A percentile compares a stretch with the other conserved stretches of the same genome.
phyloP scores from a whole-genome alignment of 2,888 invertebrate species.

The Seira musarum region DNA sequence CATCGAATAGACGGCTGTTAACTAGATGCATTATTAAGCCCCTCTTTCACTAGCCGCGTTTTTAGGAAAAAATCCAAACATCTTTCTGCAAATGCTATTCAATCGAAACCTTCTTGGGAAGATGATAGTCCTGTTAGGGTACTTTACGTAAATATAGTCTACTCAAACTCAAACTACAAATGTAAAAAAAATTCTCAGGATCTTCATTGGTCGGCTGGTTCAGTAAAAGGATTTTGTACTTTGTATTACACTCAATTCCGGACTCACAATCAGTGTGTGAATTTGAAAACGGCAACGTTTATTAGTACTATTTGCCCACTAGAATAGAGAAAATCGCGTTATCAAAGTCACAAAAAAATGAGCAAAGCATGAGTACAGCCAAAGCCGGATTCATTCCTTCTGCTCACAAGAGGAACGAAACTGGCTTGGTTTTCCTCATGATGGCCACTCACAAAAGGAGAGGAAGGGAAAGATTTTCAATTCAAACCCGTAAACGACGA shows the following conservation, averaged over 20 bases:
- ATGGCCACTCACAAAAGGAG: not conserved
- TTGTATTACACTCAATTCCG: constrained; percentile 5
- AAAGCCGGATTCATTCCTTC: too few relatives aligned
- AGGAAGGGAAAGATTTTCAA: not conserved
- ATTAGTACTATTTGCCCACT: not conserved
- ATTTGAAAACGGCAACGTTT: constrained; percentile 5
- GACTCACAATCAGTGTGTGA: not conserved
- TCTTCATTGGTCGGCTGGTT: not conserved
- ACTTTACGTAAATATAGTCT: not conserved
- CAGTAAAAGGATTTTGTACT: not conserved
- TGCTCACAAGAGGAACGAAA: too few relatives aligned
- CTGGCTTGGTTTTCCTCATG: not conserved
- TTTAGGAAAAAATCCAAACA: too few relatives aligned
- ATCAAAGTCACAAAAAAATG: not conserved
- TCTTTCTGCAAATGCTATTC: too few relatives aligned
- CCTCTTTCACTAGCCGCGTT: too few relatives aligned
- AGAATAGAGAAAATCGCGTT: too few relatives aligned
- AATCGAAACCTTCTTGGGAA: not conserved
- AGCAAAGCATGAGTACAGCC: not conserved
- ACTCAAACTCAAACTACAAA: not conserved
- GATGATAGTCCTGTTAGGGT: constrained; percentile 15
- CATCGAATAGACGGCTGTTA: too few relatives aligned
- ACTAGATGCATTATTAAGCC: too few relatives aligned
- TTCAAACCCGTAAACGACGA: not conserved
- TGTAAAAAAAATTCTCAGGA: not conserved